Percentiles rank a stretch among this genome's conserved stretches.
These are phyloP conservation scores for Hormaphis cornu DNA, from an alignment of 1,140 invertebrate genomes.

Conservation along the genomic window DNA sequence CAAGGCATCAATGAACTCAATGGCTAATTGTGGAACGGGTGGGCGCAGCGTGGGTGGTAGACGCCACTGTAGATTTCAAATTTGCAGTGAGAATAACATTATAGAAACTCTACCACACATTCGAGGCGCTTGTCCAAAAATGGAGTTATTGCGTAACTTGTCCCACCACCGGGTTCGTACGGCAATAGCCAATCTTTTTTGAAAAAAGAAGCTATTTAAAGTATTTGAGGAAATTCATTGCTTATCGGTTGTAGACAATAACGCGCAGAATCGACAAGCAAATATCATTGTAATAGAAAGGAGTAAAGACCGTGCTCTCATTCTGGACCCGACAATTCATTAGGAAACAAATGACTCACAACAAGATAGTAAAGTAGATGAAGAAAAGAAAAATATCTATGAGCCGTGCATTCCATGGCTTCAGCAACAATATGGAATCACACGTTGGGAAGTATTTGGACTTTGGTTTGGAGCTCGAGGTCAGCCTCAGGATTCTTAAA, in stretches of 20 bases:
- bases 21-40: background rate
- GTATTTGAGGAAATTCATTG: background rate
- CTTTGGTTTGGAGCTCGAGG: no score
- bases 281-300: background rate
- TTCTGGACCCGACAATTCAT: background rate
- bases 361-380: no score
- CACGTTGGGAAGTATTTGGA: background rate
- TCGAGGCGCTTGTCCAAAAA: background rate
- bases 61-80: background rate
- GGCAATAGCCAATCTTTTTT: background rate
- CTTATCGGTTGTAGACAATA: background rate
- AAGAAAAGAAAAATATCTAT: background rate
- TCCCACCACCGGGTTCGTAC: background rate
- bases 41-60: background rate
- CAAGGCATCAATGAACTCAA: background rate
- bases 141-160: background rate
- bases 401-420: background rate
- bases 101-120: slow-evolving; percentile 9
- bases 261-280: background rate
- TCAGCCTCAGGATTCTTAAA: no score
- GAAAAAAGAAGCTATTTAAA: background rate
- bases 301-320: background rate
- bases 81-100: background rate
- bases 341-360: background rate
- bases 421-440: background rate